Conservation (phyloP, 2,797 vertebrate species). For the Chromobotia macracanthus region DNA sequence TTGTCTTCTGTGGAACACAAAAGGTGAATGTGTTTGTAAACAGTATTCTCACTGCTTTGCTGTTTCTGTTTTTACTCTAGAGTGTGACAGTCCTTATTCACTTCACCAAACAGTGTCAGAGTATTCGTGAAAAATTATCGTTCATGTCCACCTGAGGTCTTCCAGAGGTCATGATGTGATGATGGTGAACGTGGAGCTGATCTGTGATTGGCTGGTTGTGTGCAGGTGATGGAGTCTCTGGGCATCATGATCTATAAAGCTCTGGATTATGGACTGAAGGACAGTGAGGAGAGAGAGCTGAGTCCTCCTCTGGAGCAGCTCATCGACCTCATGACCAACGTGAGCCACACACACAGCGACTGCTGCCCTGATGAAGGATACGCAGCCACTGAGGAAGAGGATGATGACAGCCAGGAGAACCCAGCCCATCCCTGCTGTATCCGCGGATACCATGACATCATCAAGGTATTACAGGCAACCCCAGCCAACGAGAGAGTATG, state of each 20-base stretch:
- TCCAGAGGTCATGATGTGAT: background rate
- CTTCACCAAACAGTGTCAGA: too few species aligned
- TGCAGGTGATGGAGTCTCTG: conserved; percentile 90
- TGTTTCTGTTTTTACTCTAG: too few species aligned
- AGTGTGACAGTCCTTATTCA: too few species aligned
- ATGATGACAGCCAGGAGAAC: conserved; percentile 77
- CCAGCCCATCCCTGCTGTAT: conserved; percentile 70
- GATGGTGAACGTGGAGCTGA: too few species aligned
- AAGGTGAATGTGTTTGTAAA: too few species aligned
- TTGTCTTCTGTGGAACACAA: too few species aligned
- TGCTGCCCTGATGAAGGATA: conserved; percentile 90
- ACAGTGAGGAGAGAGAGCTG: conserved; percentile 94
- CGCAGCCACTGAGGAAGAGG: conserved; percentile 91
- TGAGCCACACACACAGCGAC: conserved; percentile 77
- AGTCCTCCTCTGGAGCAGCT: conserved; percentile 94
- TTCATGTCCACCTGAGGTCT: too few species aligned
- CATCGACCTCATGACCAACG: conserved; percentile 96
- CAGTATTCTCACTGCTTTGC: too few species aligned
- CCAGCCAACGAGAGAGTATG: background rate
- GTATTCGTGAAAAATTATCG: too few species aligned
- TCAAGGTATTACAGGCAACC: conserved; percentile 80
- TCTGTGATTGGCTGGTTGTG: background rate
- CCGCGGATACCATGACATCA: conserved; percentile 86
- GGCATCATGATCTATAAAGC: conserved; percentile 99
- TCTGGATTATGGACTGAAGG: conserved; percentile 96